Evolutionary conservation across 2,888 invertebrate species (phyloP).

Genomic region (Anorthoa munda): DNA sequence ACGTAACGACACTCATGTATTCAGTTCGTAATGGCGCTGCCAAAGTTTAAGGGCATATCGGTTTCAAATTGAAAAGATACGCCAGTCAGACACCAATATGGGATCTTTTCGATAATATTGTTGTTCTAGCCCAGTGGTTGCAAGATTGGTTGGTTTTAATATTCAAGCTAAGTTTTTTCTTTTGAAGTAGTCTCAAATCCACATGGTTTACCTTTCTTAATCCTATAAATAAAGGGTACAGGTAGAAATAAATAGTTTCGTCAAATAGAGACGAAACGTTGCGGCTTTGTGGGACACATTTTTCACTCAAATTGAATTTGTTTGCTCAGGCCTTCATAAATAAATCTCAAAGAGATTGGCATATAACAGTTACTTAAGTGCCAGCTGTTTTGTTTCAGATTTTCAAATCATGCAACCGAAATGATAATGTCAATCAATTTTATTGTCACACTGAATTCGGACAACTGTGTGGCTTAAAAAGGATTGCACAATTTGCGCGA

Average conservation of each 20-base stretch:
- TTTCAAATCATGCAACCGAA: not conserved
- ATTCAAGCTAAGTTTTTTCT: not conserved
- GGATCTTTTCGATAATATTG: constrained; percentile 6
- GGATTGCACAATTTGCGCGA: not conserved
- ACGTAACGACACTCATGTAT: constrained; percentile 35
- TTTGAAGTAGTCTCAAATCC: not conserved
- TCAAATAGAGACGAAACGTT: not conserved
- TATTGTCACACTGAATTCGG: not conserved
- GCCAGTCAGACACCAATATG: constrained; percentile 26
- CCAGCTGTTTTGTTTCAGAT: not conserved
- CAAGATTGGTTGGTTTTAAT: not conserved
- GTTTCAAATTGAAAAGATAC: constrained; percentile 45
- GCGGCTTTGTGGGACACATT: not conserved
- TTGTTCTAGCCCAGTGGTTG: not conserved
- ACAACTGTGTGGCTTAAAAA: too few relatives aligned
- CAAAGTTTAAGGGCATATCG: constrained; percentile 49
- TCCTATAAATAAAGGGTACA: not conserved
- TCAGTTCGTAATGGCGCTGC: constrained; percentile 42
- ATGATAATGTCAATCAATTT: not conserved
- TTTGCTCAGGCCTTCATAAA: not conserved
- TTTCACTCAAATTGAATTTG: not conserved
- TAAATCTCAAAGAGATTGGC: not conserved
- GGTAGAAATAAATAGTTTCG: not conserved
- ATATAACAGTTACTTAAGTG: not conserved
- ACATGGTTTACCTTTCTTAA: constrained; percentile 1